Evolutionary conservation across 2,113 vertebrate genomes (phyloP), one percentile per base, ranked within the genome.

Genomic region (Ceyx margarethae): DNA sequence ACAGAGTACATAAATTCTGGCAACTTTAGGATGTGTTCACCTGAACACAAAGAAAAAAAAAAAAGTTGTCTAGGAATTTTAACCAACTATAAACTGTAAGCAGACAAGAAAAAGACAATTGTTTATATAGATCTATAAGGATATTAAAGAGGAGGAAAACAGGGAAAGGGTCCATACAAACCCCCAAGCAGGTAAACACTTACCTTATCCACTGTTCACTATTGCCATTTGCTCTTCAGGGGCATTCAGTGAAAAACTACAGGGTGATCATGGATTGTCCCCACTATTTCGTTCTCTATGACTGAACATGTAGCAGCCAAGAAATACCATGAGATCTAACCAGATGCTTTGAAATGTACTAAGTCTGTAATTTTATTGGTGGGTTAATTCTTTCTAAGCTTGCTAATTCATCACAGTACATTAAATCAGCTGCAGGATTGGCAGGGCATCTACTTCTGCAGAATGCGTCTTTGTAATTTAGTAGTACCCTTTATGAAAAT

Each of bases 351-450:
- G 73, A 91, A 89, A 85, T 74, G 33, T n/a, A 91, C 28, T 35
- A 68, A 64, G n/a, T 61, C 69, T 94, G 54, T 94, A 22, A 43
- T 78, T 94, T 95, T 78, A 81, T 33, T 81, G 68, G 73, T 46
- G 74, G 31, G 37, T 80, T 93, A 53, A 62, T 89, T 93, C 78
- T 91, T 93, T 86, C 81, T 69, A 72, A 88, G 85, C 61, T 81
- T 0, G 1, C 31, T 86, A 91, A 87, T 83, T 93, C 68, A 80
- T 91, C 81, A 69, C 25, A 3, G 71, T 42, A 68, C 31, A 31
- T 81, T 89, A 31, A 81, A 89, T 76, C 85, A 78, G 75, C 65
- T 0, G 0, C 81, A 86, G 58, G 81, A 86, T 48, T 75, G 60
- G 89, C 79, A 92, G 85, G 42, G 56, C 4, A 1, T 91, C 90